These are phyloP conservation scores for Odocoileus hemionus DNA, from an alignment of 2,113 vertebrate genomes.

Conservation along the genomic window DNA sequence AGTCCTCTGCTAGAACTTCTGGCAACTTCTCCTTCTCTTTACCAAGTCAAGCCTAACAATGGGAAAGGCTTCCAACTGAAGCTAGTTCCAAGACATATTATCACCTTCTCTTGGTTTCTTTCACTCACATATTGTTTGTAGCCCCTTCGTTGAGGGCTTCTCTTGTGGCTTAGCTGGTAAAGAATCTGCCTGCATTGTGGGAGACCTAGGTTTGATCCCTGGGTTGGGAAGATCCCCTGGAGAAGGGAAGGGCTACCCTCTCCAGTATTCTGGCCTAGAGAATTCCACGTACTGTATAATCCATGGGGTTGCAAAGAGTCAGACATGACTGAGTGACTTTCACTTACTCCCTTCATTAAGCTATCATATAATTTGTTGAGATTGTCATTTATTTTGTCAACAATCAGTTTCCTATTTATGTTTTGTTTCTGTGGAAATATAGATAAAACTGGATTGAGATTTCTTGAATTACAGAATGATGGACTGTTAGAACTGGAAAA, in stretches of 20 bases:
- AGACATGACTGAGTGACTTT: neutral
- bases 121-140: neutral
- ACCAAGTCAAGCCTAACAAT: neutral
- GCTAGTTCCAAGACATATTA: neutral
- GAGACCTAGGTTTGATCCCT: neutral
- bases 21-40: neutral
- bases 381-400: neutral
- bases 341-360: neutral
- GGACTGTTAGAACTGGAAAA: neutral
- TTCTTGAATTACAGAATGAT: neutral
- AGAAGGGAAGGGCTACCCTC: neutral
- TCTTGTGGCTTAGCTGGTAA: neutral
- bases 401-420: neutral
- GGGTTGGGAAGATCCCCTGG: neutral
- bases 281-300: neutral
- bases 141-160: neutral
- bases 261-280: neutral
- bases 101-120: neutral
- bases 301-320: neutral
- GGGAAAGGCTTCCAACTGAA: neutral
- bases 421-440: neutral
- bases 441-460: neutral
- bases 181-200: accelerated
- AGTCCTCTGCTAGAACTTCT: neutral
- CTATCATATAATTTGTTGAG: neutral